phyloP scores from a whole-genome alignment of 1,140 invertebrate species.

The Drosophila simulans region DNA sequence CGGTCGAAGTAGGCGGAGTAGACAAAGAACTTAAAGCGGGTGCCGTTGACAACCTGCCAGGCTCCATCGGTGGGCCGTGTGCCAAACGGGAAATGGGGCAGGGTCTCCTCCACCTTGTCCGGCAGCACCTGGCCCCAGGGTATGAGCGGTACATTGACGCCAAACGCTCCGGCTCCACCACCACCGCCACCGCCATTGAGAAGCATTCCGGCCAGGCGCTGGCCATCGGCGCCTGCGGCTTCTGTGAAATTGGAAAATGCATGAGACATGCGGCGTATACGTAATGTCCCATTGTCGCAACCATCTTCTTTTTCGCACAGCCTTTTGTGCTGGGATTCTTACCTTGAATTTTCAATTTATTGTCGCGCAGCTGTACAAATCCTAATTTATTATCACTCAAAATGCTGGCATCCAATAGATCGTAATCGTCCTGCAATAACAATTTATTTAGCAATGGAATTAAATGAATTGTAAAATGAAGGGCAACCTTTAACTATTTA shows the following conservation, averaged over 20 bases:
- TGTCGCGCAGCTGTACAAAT: constrained; percentile 83
- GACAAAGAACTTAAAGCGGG: constrained; percentile 94
- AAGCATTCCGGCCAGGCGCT: constrained; percentile 75
- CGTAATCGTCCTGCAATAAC: constrained; percentile 74
- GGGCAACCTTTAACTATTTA: too few relatives aligned
- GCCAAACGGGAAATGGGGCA: constrained; percentile 85
- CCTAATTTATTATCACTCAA: constrained; percentile 84
- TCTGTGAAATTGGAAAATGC: constrained; percentile 63
- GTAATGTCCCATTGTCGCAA: constrained; percentile 43
- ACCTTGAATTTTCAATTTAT: constrained; percentile 85
- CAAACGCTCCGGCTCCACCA: constrained; percentile 45
- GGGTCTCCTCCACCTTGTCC: constrained; percentile 84
- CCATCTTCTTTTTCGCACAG: constrained; percentile 37
- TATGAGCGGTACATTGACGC: constrained; percentile 73
- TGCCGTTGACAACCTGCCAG: constrained; percentile 87
- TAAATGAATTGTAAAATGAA: neutral
- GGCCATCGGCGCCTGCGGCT: constrained; percentile 73
- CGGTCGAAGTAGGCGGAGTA: constrained; percentile 95
- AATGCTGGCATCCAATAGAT: constrained; percentile 79
- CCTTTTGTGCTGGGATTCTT: constrained; percentile 52
- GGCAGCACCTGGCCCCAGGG: constrained; percentile 81
- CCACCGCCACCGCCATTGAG: constrained; percentile 62
- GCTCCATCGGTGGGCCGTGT: constrained; percentile 85
- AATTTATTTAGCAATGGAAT: neutral
- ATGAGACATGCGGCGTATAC: constrained; percentile 62